Evolutionary conservation across 2,797 vertebrate genomes (phyloP).

Genomic region (Glossophaga mutica): DNA sequence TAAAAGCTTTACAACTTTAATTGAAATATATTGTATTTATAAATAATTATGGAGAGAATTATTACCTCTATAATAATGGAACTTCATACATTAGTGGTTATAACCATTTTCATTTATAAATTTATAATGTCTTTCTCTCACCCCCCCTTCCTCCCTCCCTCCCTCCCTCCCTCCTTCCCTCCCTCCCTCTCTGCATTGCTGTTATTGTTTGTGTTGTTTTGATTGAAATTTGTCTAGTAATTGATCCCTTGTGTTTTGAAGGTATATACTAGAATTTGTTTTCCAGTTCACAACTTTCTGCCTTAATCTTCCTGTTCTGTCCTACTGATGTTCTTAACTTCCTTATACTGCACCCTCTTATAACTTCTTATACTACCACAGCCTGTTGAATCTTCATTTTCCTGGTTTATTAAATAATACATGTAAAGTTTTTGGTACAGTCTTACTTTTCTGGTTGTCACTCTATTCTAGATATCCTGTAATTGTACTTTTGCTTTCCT

Average conservation of each 20-base stretch:
- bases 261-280: not conserved
- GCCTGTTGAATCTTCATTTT: not conserved
- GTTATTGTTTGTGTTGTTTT: not conserved
- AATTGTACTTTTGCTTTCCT: not conserved
- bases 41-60: not conserved
- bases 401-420: not conserved
- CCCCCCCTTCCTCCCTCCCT: too few species aligned
- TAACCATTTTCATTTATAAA: not conserved
- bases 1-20: not conserved
- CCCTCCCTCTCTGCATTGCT: not conserved
- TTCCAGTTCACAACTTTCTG: not conserved
- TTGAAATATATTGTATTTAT: not conserved
- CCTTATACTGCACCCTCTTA: not conserved
- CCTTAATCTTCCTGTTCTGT: not conserved
- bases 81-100: not conserved
- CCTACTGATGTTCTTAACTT: not conserved
- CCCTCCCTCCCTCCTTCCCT: too few species aligned
- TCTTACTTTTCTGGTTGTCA: not conserved
- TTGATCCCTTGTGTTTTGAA: not conserved
- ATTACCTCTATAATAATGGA: not conserved
- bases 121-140: not conserved
- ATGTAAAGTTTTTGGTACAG: not conserved
- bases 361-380: not conserved
- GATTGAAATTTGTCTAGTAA: not conserved
- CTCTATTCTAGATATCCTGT: not conserved